These are phyloP conservation scores for Dryobota labecula DNA, from an alignment of 2,888 invertebrate genomes.

Conservation along the genomic window DNA sequence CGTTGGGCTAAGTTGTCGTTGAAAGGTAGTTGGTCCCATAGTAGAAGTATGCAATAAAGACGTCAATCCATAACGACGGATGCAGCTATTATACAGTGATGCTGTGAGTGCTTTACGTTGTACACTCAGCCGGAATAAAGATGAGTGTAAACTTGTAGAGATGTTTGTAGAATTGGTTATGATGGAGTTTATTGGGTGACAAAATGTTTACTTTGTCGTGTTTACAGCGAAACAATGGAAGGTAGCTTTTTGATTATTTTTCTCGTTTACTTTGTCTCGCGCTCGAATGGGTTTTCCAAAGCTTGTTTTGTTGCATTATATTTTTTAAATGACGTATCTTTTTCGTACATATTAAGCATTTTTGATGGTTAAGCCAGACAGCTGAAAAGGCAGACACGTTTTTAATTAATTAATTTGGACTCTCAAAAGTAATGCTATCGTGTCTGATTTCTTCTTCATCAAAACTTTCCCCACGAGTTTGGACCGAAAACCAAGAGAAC, in stretches of 20 bases:
- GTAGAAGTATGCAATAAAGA: slow-evolving; percentile 82
- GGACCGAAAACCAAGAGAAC: neutral
- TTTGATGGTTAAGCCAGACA: neutral
- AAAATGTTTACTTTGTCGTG: slow-evolving; percentile 35
- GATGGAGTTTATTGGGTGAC: slow-evolving; percentile 46
- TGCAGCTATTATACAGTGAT: slow-evolving; percentile 81
- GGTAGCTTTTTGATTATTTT: slow-evolving; percentile 25
- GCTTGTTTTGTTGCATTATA: neutral
- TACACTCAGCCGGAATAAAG: slow-evolving; percentile 75
- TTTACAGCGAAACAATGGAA: slow-evolving; percentile 25
- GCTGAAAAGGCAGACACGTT: no score
- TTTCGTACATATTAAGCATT: neutral
- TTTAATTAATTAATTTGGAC: no score
- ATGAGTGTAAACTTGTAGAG: slow-evolving; percentile 67
- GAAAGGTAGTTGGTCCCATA: slow-evolving; percentile 68
- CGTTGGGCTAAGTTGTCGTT: slow-evolving; percentile 36
- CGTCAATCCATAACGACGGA: slow-evolving; percentile 81
- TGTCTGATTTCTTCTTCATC: neutral
- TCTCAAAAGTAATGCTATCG: neutral
- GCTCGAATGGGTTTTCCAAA: neutral
- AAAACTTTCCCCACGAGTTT: neutral
- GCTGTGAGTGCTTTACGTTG: slow-evolving; percentile 81
- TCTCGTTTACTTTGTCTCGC: slow-evolving; percentile 1
- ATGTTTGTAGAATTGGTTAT: slow-evolving; percentile 61
- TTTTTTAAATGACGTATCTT: neutral